A percentile compares a stretch with the other conserved stretches of the same genome.
phyloP scores from a whole-genome alignment of 2,113 vertebrate genomes.

The Erinaceus europaeus region DNA sequence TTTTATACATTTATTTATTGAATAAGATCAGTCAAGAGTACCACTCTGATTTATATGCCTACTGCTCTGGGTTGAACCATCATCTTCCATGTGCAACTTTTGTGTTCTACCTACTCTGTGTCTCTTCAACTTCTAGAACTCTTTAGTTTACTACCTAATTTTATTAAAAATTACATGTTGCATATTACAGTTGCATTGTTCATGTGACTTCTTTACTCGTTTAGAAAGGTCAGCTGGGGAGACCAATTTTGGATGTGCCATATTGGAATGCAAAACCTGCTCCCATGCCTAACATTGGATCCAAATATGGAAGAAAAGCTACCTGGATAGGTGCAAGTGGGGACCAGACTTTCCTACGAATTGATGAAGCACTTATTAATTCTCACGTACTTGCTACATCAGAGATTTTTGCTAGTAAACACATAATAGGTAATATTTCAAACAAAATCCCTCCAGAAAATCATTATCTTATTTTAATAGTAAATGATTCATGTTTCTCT shows the following conservation, averaged over 20 bases:
- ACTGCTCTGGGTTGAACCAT: too few relatives aligned
- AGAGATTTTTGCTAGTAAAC: constrained; percentile 98
- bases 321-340: constrained; percentile 99
- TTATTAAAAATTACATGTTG: background rate
- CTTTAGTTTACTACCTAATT: too few relatives aligned
- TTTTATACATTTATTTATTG: too few relatives aligned
- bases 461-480: background rate
- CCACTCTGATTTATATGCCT: too few relatives aligned
- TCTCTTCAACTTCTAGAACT: constrained; percentile 10
- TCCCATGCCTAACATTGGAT: constrained; percentile 97
- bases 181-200: constrained; percentile 32
- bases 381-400: constrained; percentile 97
- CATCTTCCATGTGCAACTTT: too few relatives aligned
- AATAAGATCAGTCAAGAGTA: too few relatives aligned
- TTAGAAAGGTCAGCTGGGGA: constrained; percentile 97
- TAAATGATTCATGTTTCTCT: background rate
- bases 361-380: constrained; percentile 99
- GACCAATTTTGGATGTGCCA: constrained; percentile 96
- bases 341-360: constrained; percentile 97
- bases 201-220: constrained; percentile 55
- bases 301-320: constrained; percentile 97
- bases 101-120: too few relatives aligned
- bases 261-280: constrained; percentile 99
- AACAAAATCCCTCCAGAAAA: background rate
- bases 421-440: constrained; percentile 91